phyloP scores from a whole-genome alignment of 1,140 invertebrate species.

The Scaptomyza graminum region DNA sequence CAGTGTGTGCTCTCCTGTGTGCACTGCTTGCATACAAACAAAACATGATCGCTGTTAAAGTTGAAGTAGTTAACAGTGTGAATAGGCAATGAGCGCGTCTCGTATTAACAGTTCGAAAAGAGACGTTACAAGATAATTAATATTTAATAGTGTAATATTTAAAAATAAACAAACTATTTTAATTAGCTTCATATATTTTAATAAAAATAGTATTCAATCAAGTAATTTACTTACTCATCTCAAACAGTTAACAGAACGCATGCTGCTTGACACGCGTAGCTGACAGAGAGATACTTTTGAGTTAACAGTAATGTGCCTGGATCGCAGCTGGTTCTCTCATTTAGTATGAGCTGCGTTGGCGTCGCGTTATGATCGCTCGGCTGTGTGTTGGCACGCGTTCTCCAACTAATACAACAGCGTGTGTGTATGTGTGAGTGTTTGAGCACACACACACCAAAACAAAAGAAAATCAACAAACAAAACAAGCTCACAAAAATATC shows the following conservation, averaged over 20 bases:
- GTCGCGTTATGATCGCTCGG: conserved; percentile 51
- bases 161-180: too few relatives aligned
- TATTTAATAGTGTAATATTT: too few relatives aligned
- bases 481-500: conserved; percentile 40
- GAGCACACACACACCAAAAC: background rate
- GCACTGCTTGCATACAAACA: conserved; percentile 24
- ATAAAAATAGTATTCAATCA: too few relatives aligned
- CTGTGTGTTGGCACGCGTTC: conserved; percentile 18
- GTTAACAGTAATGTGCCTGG: conserved; percentile 24
- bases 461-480: conserved; percentile 3
- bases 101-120: background rate
- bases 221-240: background rate
- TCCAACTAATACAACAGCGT: background rate
- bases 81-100: background rate
- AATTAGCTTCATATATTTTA: too few relatives aligned
- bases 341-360: conserved; percentile 50
- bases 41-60: conserved; percentile 17
- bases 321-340: conserved; percentile 31
- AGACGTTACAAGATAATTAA: background rate
- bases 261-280: conserved; percentile 5
- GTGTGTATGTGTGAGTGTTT: background rate
- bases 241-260: conserved; percentile 25
- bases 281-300: conserved; percentile 4
- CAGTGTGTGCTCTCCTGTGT: conserved; percentile 2
- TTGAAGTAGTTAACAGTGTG: conserved; percentile 10